Percentiles rank a stretch among this genome's conserved stretches.
Conservation (phyloP, 2,797 vertebrate species). For the Hydrocynus forskahlii region DNA sequence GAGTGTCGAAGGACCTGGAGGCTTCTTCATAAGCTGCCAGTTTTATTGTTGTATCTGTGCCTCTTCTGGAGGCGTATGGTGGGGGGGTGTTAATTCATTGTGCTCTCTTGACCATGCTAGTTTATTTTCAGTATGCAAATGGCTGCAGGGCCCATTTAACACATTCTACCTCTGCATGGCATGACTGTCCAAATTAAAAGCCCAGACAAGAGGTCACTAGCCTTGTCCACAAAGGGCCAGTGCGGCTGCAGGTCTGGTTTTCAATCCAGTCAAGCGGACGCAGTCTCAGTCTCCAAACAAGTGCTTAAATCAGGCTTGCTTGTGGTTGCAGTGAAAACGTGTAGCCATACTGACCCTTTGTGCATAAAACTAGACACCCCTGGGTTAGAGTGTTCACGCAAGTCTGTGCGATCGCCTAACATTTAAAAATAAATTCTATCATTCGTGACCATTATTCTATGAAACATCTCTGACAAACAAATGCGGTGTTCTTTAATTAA, state of each 20-base stretch:
- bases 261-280: not conserved
- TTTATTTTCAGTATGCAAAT: not conserved
- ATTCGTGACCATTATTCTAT: too few species aligned
- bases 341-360: not conserved
- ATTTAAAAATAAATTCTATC: too few species aligned
- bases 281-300: not conserved
- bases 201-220: not conserved
- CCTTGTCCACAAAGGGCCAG: not conserved
- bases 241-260: too few species aligned
- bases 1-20: not conserved
- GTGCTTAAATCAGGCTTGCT: not conserved
- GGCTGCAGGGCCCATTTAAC: not conserved
- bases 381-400: too few species aligned
- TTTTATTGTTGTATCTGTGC: not conserved
- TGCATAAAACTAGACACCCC: too few species aligned
- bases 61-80: not conserved
- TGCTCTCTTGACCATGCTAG: not conserved
- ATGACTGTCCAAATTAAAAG: not conserved
- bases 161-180: not conserved
- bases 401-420: too few species aligned
- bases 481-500: too few species aligned
- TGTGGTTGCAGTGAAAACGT: not conserved
- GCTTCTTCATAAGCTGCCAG: not conserved
- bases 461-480: too few species aligned
- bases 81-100: not conserved